phyloP scores from a whole-genome alignment of 2,797 vertebrate species.

The Arnoldichthys spilopterus region DNA sequence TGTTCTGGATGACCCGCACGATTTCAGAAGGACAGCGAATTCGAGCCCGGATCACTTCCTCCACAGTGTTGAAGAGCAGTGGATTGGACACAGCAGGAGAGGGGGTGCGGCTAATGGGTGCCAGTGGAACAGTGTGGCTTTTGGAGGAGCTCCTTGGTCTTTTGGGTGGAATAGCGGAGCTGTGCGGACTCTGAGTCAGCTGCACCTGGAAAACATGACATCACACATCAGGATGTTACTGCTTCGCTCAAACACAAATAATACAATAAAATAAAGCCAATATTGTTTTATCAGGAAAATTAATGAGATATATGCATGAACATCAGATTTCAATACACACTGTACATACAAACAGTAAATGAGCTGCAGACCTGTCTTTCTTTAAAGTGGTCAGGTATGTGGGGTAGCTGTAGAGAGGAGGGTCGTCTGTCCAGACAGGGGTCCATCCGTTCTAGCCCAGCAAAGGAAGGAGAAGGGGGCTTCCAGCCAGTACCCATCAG shows the following conservation, averaged over 20 bases:
- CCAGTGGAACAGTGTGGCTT: constrained; percentile 55
- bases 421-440: constrained; percentile 27
- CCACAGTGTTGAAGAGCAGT: constrained; percentile 61
- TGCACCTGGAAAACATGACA: constrained; percentile 55
- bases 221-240: neutral
- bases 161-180: constrained; percentile 63
- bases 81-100: constrained; percentile 39
- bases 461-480: constrained; percentile 46
- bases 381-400: constrained; percentile 58
- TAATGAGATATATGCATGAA: too few species aligned
- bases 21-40: constrained; percentile 74
- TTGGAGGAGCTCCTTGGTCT: constrained; percentile 51
- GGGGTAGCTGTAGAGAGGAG: constrained; percentile 58
- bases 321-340: too few species aligned
- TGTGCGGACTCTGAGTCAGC: constrained; percentile 43
- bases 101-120: constrained; percentile 27
- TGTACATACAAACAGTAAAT: neutral
- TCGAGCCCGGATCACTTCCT: constrained; percentile 74
- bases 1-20: constrained; percentile 71
- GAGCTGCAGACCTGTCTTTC: constrained; percentile 70
- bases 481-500: constrained; percentile 70
- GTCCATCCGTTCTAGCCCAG: constrained; percentile 22
- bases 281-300: too few species aligned
- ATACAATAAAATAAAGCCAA: too few species aligned
- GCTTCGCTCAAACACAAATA: too few species aligned